Percentiles rank a stretch among this genome's conserved stretches.
Evolutionary conservation across 1,140 invertebrate species (phyloP).

Genomic region (Apis mellifera): DNA sequence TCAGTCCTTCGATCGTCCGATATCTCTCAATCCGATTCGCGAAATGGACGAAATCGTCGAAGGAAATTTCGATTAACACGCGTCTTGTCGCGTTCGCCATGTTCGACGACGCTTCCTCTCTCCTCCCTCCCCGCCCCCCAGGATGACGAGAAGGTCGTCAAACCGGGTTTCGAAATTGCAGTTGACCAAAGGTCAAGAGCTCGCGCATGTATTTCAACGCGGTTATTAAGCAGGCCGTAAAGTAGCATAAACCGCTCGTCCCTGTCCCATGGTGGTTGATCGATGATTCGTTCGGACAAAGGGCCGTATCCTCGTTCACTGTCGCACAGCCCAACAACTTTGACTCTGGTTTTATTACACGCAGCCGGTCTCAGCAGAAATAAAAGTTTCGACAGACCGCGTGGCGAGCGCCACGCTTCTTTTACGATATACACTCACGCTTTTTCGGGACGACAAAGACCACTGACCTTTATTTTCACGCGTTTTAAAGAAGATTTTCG

Average conservation of each 20-base stretch:
- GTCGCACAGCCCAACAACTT: slow-evolving; percentile 24
- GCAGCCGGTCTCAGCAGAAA: slow-evolving; percentile 19
- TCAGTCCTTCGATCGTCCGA: too few species aligned
- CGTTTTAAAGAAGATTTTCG: too few species aligned
- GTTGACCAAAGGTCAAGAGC: slow-evolving; percentile 52
- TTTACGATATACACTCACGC: too few species aligned
- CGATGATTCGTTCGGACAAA: slow-evolving; percentile 64
- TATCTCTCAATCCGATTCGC: too few species aligned
- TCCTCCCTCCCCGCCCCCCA: too few species aligned
- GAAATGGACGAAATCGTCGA: too few species aligned
- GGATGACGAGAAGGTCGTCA: slow-evolving; percentile 1
- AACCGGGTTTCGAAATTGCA: slow-evolving; percentile 42
- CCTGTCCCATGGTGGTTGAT: slow-evolving; percentile 53
- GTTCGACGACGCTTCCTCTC: background rate
- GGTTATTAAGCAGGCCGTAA: slow-evolving; percentile 59
- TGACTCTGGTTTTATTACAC: slow-evolving; percentile 43
- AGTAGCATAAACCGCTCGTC: slow-evolving; percentile 45
- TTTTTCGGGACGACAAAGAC: too few species aligned
- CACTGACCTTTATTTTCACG: too few species aligned
- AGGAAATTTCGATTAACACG: too few species aligned
- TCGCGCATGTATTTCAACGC: slow-evolving; percentile 49
- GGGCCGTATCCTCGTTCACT: slow-evolving; percentile 61
- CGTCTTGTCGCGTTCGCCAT: background rate
- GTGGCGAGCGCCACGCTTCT: background rate
- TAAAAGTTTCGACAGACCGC: slow-evolving; percentile 17